phyloP scores from a whole-genome alignment of 1,140 invertebrate species.

The Neodiprion virginianus region DNA sequence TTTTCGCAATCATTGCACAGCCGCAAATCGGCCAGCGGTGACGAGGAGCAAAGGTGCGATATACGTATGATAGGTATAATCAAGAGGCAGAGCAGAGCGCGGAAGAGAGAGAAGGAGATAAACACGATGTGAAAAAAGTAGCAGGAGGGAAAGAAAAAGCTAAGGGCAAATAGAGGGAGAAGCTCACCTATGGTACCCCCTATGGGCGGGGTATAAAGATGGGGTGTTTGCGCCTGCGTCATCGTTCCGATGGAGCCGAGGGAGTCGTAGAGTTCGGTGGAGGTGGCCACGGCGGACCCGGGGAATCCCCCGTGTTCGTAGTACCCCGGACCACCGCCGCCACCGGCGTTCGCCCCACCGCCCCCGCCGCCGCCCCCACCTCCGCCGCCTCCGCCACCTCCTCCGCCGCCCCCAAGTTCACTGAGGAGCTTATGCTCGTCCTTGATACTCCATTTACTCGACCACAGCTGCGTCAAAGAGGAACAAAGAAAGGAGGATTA shows the following conservation, averaged over 20 bases:
- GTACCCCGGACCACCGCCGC: constrained; percentile 59
- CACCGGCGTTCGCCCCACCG: constrained; percentile 42
- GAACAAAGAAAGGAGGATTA: background rate
- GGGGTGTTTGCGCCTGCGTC: constrained; percentile 71
- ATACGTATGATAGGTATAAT: background rate
- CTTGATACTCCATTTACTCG: constrained; percentile 87
- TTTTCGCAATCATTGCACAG: too few species aligned
- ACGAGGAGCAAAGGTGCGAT: too few species aligned
- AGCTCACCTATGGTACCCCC: constrained; percentile 74
- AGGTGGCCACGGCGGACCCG: constrained; percentile 64
- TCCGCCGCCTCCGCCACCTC: constrained; percentile 60
- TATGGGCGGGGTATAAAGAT: constrained; percentile 79
- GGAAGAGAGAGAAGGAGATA: constrained; percentile 27
- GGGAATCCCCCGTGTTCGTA: constrained; percentile 72
- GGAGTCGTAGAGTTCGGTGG: constrained; percentile 75
- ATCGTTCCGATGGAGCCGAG: constrained; percentile 73
- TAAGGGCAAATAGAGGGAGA: constrained; percentile 7
- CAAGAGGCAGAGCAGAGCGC: constrained; percentile 6
- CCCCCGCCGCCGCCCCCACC: constrained; percentile 43
- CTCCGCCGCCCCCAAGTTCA: constrained; percentile 69
- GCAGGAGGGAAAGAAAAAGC: constrained; percentile 20
- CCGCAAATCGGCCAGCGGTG: too few species aligned
- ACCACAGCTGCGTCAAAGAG: constrained; percentile 73
- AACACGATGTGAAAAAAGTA: constrained; percentile 23
- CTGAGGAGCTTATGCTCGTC: constrained; percentile 86